A percentile compares a stretch with the other conserved stretches of the same genome.
Evolutionary conservation across 2,113 vertebrate species (phyloP).

Genomic region (Tragelaphus strepsiceros): DNA sequence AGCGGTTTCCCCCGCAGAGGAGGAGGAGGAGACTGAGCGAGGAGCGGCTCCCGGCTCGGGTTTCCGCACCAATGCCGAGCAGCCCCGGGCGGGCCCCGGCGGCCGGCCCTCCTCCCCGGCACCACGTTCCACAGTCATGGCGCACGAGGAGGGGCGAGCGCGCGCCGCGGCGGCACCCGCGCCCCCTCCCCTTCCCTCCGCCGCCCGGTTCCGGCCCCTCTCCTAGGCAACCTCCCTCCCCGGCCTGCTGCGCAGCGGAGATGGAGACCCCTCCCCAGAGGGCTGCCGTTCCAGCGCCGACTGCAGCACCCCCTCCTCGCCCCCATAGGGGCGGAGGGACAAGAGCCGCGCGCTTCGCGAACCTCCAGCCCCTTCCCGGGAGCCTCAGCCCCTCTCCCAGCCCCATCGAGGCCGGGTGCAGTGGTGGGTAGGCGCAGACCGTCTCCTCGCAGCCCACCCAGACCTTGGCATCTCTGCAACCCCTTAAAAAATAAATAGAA

Average conservation of each 20-base stretch:
- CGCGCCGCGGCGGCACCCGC: conserved; percentile 20
- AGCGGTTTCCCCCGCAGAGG: conserved; percentile 73
- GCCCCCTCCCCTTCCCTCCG: neutral
- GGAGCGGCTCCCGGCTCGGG: conserved; percentile 53
- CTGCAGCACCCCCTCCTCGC: conserved; percentile 35
- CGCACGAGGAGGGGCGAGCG: conserved; percentile 61
- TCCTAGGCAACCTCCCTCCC: conserved; percentile 70
- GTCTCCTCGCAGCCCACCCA: neutral
- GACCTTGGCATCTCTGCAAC: neutral
- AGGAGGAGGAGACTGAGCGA: conserved; percentile 63
- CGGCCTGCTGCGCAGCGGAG: conserved; percentile 24
- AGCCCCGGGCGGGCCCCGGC: conserved; percentile 65
- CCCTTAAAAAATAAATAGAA: neutral
- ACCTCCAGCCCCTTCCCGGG: conserved; percentile 39
- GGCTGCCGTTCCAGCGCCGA: conserved; percentile 1
- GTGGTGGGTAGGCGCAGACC: neutral
- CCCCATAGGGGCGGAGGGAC: conserved; percentile 52
- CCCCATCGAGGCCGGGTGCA: neutral
- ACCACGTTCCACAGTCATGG: conserved; percentile 77
- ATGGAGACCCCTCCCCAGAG: conserved; percentile 55
- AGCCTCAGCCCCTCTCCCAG: conserved; percentile 12
- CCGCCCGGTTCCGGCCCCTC: conserved; percentile 45
- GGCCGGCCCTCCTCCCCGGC: conserved; percentile 64
- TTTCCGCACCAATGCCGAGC: conserved; percentile 71
- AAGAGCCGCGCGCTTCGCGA: conserved; percentile 47